Base-by-base conservation (phyloP, 2,888 invertebrate species). In the Lepidochitona cinerea region DNA sequence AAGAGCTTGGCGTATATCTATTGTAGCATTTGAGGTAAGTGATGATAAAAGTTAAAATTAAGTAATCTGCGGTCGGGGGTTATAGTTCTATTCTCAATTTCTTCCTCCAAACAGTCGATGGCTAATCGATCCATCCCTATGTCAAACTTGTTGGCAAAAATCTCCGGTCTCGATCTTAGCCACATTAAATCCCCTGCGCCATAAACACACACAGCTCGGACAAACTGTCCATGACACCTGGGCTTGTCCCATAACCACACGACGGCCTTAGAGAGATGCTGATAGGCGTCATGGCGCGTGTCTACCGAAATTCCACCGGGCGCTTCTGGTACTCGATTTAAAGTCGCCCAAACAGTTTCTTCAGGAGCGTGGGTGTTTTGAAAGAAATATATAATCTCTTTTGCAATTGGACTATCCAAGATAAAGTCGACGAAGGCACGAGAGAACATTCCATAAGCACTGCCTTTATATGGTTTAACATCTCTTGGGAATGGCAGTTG, bases 331-430 rank as follows among this genome's bases (percentile, higher is more conserved):
- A 88, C 70, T 14, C 82, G 75, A 76, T 88, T 87, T 14, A 89
- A 73, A 0, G 89, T 86, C 0, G 88, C 85, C 88, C 89, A 89
- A 37, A 87, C 80, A 49, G 84, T 81, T 78, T 90, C 89, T 66
- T 90, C 90, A 0, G 89, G 87, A 0, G 88, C 84, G 67, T 83
- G 83, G n/a, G n/a, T n/a, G n/a, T n/a, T n/a, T n/a, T n/a, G n/a
- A n/a, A n/a, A n/a, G n/a, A n/a, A n/a, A n/a, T n/a, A n/a, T n/a
- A n/a, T n/a, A n/a, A n/a, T n/a, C n/a, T n/a, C n/a, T n/a, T n/a
- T n/a, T n/a, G n/a, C n/a, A n/a, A n/a, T n/a, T n/a, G n/a, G n/a
- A n/a, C n/a, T n/a, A n/a, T 71, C 76, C 5, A 85, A 70, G 18
- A 85, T 68, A 79, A 86, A 89, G 14, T 85, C 72, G 0, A 89